phyloP scores from a whole-genome alignment of 2,888 invertebrate species.

The Crematogaster levior region DNA sequence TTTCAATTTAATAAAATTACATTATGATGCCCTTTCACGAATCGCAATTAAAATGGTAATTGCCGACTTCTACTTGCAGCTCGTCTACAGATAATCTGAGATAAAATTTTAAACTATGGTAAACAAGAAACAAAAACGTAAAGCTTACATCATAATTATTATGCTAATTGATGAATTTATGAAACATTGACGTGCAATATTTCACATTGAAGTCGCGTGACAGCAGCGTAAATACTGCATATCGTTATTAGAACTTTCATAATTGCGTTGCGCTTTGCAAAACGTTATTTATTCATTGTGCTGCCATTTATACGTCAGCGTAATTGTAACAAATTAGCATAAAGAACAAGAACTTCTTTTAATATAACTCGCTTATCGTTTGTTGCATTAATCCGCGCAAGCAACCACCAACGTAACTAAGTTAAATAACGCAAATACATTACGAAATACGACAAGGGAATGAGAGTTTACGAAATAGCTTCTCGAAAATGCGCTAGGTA shows the following conservation, averaged over 20 bases:
- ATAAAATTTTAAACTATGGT: background rate
- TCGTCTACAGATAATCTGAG: background rate
- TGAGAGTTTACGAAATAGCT: slow-evolving; percentile 26
- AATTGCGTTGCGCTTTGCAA: slow-evolving; percentile 14
- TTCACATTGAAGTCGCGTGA: background rate
- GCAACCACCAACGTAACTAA: slow-evolving; percentile 12
- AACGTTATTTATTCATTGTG: slow-evolving; percentile 12
- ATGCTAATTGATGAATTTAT: background rate
- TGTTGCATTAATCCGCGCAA: slow-evolving; percentile 29
- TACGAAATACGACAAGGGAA: slow-evolving; percentile 30
- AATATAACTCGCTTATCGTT: slow-evolving; percentile 10
- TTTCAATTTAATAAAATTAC: background rate
- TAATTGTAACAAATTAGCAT: slow-evolving; percentile 28
- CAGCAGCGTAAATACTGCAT: slow-evolving; percentile 2
- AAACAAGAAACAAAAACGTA: background rate
- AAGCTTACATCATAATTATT: slow-evolving; percentile 7
- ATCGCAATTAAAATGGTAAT: slow-evolving; percentile 6
- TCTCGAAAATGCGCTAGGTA: slow-evolving; percentile 4
- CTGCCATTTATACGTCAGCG: background rate
- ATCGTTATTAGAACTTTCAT: slow-evolving; percentile 11
- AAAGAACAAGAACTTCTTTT: slow-evolving; percentile 22
- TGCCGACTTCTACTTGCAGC: background rate
- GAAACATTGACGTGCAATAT: background rate
- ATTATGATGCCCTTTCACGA: background rate
- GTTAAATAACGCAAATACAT: slow-evolving; percentile 30